phyloP scores from a whole-genome alignment of 2,113 vertebrate species.

The Aramus guarauna region DNA sequence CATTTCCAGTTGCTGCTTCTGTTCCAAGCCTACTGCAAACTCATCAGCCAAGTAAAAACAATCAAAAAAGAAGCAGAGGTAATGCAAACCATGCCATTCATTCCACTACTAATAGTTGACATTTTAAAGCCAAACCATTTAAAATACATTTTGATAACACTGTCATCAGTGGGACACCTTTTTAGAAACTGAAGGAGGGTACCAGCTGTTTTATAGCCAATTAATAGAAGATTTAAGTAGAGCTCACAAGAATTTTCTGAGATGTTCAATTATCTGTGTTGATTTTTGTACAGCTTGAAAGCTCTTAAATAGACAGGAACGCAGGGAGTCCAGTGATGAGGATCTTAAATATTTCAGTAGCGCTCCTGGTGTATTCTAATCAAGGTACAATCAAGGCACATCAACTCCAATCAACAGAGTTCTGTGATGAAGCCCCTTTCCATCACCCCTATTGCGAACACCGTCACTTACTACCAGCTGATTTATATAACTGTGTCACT shows the following conservation, averaged over 20 bases:
- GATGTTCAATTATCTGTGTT: neutral
- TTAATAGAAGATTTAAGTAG: neutral
- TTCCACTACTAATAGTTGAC: neutral
- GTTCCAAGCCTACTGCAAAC: slow-evolving; percentile 98
- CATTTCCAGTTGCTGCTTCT: slow-evolving; percentile 98
- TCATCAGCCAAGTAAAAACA: slow-evolving; percentile 90
- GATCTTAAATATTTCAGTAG: neutral
- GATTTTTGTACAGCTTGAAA: slow-evolving; percentile 2
- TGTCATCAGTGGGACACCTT: neutral
- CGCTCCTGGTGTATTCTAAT: neutral
- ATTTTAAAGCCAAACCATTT: slow-evolving; percentile 12
- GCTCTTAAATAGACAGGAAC: neutral
- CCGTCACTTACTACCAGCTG: neutral
- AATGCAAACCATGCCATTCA: slow-evolving; percentile 39
- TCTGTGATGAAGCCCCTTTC: neutral
- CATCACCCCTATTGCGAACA: neutral
- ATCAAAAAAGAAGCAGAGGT: slow-evolving; percentile 96
- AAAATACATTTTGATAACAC: neutral
- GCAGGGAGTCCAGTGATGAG: neutral
- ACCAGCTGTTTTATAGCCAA: neutral
- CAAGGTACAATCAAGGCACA: slow-evolving; percentile 19
- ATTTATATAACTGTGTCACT: neutral
- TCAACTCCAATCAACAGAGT: neutral
- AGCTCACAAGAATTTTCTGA: neutral
- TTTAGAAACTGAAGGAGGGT: neutral